Base-by-base conservation (phyloP, 2,113 vertebrate genomes). In the Delphinus delphis region DNA sequence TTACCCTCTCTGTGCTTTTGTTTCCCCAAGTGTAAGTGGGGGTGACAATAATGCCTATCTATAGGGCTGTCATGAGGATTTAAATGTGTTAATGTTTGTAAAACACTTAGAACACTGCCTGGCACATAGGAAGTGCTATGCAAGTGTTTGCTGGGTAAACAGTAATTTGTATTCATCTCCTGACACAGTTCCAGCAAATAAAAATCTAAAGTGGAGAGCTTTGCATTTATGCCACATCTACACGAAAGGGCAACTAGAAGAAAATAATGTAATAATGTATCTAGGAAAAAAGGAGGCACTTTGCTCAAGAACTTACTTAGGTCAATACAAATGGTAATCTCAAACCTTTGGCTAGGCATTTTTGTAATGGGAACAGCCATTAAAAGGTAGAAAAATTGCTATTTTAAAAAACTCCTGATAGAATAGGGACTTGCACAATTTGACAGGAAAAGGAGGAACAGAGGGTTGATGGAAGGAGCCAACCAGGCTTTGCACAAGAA, bases 251-350 rank as follows among this genome's bases (percentile, higher is more conserved):
- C 88, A 94, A 77, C 31, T 47, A 89, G 89, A 88, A 88, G 70
- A 89, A 96, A 97, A 96, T 91, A 89, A 94, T 65, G 26, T 71
- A 88, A 95, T 67, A 90, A 82, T 89, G 44, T 71, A 90, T 80
- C 8, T 68, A 81, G 50, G 17, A 89, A 90, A 90, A 87, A 88
- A 86, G 8, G 38, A 90, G 36, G 83, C n/a, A 81, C n/a, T 80
- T 95, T 87, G 60, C 79, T 95, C 84, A 92, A 92, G 77, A 96
- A 87, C 74, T 92, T 96, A 97, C 93, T 97, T 98, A 97, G 89
- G 86, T 93, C 87, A 95, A 93, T 86, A 92, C 11, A 80, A 91
- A 89, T 53, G 12, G 53, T 82, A 80, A 97, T 96, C 85, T 92
- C 74, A 95, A 96, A 93, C 58, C 68, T 93, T 89, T 65, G 21